Conservation (phyloP, 2,113 vertebrate genomes). For the Lepus europaeus region DNA sequence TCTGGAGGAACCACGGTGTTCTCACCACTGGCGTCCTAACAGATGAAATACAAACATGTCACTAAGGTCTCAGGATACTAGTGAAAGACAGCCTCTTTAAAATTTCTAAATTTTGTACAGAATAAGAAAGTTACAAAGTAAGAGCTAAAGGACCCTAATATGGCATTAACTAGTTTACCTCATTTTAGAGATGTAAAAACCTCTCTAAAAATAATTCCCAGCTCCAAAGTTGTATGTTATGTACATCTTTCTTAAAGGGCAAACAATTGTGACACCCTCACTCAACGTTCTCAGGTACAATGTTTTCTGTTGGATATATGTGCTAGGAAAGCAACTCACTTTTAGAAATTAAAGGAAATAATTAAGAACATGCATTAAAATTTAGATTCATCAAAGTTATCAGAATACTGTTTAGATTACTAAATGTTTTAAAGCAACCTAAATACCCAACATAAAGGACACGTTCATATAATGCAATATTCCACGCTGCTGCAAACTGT, state of each 20-base stretch:
- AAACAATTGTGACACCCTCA: neutral
- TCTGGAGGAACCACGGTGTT: conserved; percentile 95
- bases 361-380: conserved; percentile 42
- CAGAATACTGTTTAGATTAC: neutral
- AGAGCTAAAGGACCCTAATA: neutral
- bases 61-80: neutral
- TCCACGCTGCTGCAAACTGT: neutral
- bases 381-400: neutral
- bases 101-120: neutral
- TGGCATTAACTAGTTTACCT: neutral
- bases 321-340: neutral
- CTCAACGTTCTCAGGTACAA: neutral
- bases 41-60: conserved; percentile 44
- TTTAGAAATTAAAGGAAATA: conserved; percentile 21
- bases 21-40: conserved; percentile 92
- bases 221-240: neutral
- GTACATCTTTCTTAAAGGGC: neutral
- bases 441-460: neutral
- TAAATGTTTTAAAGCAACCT: conserved; percentile 37
- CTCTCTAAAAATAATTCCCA: neutral
- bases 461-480: neutral
- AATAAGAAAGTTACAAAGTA: conserved; percentile 49
- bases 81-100: neutral
- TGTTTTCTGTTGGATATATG: neutral
- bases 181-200: conserved; percentile 22